Evolutionary conservation across 35 echinoderm and acorn worm genomes (phyloP).

Genomic region (Diadema setosum): DNA sequence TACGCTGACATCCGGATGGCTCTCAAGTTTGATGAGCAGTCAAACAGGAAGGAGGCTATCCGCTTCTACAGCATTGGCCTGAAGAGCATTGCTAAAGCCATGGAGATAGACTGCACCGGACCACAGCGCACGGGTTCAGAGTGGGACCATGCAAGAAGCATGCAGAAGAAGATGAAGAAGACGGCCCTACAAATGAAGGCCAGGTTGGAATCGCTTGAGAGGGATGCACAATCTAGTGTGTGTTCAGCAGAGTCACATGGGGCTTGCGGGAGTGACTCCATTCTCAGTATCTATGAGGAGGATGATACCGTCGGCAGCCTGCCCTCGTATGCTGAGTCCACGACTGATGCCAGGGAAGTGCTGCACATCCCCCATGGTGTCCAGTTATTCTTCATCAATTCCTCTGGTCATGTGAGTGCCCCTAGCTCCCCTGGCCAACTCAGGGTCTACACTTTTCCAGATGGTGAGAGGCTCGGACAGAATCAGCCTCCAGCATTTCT

Average conservation of each 20-base stretch:
- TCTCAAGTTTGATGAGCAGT: conserved; percentile 73
- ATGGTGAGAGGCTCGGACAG: conserved; percentile 13
- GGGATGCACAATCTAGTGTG: not conserved
- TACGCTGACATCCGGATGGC: conserved; percentile 60
- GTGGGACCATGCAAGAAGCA: conserved; percentile 39
- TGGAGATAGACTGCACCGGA: conserved; percentile 56
- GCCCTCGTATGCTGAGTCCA: conserved; percentile 73
- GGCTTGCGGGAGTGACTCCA: not conserved
- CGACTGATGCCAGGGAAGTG: conserved; percentile 68
- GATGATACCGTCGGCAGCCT: conserved; percentile 20
- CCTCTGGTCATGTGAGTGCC: conserved; percentile 74
- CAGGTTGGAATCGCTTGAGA: conserved; percentile 74
- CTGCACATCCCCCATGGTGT: conserved; percentile 51
- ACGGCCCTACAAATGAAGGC: conserved; percentile 85
- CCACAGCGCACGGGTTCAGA: conserved; percentile 5
- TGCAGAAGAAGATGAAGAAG: conserved; percentile 90
- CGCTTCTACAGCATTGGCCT: conserved; percentile 67
- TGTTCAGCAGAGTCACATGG: not conserved
- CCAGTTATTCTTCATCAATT: conserved; percentile 86
- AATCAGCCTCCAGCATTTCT: conserved; percentile 92
- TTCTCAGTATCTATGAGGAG: conserved; percentile 47
- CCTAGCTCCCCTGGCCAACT: conserved; percentile 69
- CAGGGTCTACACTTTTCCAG: conserved; percentile 70
- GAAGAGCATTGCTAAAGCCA: conserved; percentile 51
- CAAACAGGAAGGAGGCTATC: conserved; percentile 51